These are phyloP conservation scores for Ecliptopera silaceata DNA, from an alignment of 2,888 invertebrate species.

Conservation along the genomic window DNA sequence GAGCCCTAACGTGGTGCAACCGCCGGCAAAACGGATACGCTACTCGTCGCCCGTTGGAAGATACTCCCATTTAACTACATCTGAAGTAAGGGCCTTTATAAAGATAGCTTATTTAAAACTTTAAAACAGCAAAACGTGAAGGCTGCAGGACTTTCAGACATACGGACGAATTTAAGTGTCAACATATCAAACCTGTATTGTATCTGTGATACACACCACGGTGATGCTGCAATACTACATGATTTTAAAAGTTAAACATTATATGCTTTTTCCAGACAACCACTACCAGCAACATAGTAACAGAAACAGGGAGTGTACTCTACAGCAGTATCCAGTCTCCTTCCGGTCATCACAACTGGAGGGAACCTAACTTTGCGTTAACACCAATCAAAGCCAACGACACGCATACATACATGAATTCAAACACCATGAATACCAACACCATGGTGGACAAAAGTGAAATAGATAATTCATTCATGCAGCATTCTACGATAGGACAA, in stretches of 20 bases:
- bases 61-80: conserved; percentile 40
- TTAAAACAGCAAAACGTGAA: no score
- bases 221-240: no score
- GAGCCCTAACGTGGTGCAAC: conserved; percentile 54
- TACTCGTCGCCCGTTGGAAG: conserved; percentile 42
- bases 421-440: conserved; percentile 46
- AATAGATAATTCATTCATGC: conserved; percentile 43
- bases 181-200: no score
- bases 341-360: conserved; percentile 41
- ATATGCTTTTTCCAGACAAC: conserved; percentile 16
- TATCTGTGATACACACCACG: no score
- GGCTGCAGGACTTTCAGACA: no score
- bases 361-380: conserved; percentile 46
- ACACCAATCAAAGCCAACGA: conserved; percentile 41
- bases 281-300: conserved; percentile 11
- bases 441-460: conserved; percentile 40
- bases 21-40: conserved; percentile 73
- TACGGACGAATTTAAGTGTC: no score
- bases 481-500: conserved; percentile 46
- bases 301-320: conserved; percentile 43
- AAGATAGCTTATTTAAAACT: no score
- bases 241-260: neutral
- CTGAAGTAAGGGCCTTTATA: no score
- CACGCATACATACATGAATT: conserved; percentile 34
- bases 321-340: conserved; percentile 45